Evolutionary conservation across 2,888 invertebrate species (phyloP).

Genomic region (Xanthorhoe spadicearia): DNA sequence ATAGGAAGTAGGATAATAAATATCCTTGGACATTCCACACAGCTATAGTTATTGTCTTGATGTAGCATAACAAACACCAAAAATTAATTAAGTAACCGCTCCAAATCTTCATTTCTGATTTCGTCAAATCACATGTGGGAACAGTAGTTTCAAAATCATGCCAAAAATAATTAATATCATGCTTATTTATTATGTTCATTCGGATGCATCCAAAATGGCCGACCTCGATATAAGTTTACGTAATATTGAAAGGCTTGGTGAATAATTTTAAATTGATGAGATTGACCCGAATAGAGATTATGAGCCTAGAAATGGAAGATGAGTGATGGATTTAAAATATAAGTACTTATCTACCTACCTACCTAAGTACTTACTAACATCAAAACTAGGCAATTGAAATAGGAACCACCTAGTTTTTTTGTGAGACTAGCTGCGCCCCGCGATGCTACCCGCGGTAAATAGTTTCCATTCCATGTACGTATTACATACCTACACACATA

Average conservation of each 20-base stretch:
- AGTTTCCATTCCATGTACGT: too few relatives aligned
- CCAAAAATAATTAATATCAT: conserved; percentile 24
- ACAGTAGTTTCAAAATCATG: conserved; percentile 25
- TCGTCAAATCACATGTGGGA: conserved; percentile 21
- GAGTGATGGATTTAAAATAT: background rate
- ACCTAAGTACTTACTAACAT: too few relatives aligned
- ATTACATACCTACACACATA: too few relatives aligned
- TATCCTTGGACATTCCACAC: too few relatives aligned
- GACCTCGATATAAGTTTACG: conserved; percentile 39
- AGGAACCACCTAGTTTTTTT: too few relatives aligned
- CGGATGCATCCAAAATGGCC: conserved; percentile 33
- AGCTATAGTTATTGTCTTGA: too few relatives aligned
- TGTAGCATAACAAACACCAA: too few relatives aligned
- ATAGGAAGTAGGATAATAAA: too few relatives aligned
- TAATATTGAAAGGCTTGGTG: conserved; percentile 29
- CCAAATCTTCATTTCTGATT: conserved; percentile 12
- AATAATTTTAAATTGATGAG: conserved; percentile 7
- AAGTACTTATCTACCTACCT: too few relatives aligned
- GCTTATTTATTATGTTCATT: conserved; percentile 27
- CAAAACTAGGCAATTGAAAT: too few relatives aligned
- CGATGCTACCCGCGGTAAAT: too few relatives aligned
- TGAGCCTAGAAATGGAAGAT: background rate
- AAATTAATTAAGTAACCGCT: background rate
- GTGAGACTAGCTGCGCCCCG: too few relatives aligned
- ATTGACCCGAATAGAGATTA: background rate